Percentiles rank a stretch among this genome's conserved stretches.
Conservation (phyloP, 1,140 invertebrate genomes). For the Babylonia areolata region DNA sequence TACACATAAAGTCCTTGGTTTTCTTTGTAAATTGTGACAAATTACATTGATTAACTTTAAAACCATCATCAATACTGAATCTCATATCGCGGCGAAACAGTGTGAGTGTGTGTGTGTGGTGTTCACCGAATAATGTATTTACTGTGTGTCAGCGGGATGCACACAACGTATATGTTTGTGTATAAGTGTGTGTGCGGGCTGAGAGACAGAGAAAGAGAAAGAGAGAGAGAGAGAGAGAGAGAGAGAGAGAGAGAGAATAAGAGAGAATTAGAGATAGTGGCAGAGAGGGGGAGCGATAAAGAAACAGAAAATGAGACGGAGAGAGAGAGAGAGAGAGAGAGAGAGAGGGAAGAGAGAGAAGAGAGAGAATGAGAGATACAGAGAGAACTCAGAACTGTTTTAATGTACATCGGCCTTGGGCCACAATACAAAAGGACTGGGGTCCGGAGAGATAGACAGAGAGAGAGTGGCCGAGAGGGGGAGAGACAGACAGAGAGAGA, state of each 20-base stretch:
- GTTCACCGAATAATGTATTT: no score
- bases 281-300: background rate
- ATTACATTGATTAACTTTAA: no score
- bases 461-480: background rate
- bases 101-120: no score
- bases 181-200: no score
- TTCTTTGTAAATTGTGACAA: no score
- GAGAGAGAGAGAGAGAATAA: background rate
- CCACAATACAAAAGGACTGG: no score
- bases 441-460: background rate
- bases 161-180: no score
- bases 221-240: background rate
- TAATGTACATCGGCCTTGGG: no score
- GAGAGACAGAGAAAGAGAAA: background rate
- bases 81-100: no score
- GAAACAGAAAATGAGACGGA: background rate
- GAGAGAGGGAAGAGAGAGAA: background rate
- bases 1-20: no score
- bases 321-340: slow-evolving; percentile 11
- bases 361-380: background rate
- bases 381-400: background rate
- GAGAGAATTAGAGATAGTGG: background rate
- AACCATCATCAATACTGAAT: no score
- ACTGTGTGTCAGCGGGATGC: no score
- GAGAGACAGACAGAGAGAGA: background rate